Base-by-base conservation (phyloP, 2,113 vertebrate species). In the Neotoma lepida region DNA sequence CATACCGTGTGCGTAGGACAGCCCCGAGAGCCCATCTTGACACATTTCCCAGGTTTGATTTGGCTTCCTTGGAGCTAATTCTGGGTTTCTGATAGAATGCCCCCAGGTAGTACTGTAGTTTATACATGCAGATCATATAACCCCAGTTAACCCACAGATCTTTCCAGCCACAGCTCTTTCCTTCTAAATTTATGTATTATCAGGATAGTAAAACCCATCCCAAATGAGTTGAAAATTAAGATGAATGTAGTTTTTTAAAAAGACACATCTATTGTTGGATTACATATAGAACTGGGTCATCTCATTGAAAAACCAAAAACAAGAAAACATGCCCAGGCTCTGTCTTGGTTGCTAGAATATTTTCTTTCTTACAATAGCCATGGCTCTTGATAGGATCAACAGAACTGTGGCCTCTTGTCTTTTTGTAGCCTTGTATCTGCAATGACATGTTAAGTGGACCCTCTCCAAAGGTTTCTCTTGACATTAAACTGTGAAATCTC, bases 161-260 rank as follows among this genome's bases (percentile, higher is more conserved):
- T 84, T 64, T 71, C 56, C 64, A 84, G 84, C 73, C 71, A 33
- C 35, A 51, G 9, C 24, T 15, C 71, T 94, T 97, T 84, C 80
- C 44, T 93, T 94, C 89, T 58, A 87, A 77, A 85, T 89, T 88
- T 33, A 77, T 94, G 35, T 51, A 46, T 33, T 93, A 39, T 66
- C 78, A 71, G 87, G 66, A 92, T 33, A 39, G 66, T 51, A 77
- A 88, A 93, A 74, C n/a, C 39, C 20, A 30, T 90, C 54, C 39
- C 70, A 95, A 93, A 88, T 96, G 91, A 22, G 86, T 87, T 92
- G 46, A 76, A 90, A 90, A 78, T 84, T 44, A 92, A 94, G 84
- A 58, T 70, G 91, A 14, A 44, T 68, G 18, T 88, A 84, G 41
- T 70, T 88, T 91, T 90, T 94, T 86, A 73, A n/a, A n/a, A 58